Evolutionary conservation across 2,888 invertebrate species (phyloP), one percentile per base, ranked within the genome.

Genomic region (Calameuta filiformis): DNA sequence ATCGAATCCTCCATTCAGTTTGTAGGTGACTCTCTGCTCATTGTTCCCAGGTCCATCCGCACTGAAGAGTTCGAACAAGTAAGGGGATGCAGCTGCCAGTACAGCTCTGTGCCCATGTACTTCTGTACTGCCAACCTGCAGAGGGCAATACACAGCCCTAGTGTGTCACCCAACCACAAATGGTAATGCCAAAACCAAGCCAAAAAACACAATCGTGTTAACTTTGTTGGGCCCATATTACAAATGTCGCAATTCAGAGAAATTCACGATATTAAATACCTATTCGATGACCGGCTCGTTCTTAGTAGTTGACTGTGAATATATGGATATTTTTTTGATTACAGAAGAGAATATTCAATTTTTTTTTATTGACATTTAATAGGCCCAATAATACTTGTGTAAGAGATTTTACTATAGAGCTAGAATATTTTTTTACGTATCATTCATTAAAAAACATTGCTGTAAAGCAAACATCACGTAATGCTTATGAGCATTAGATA

Each of bases 91-190:
- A 84, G 96, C 95, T 6, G 96, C 96, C 85, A 97, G 92, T 79
- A 97, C 95, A 76, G 96, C 96, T 85, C 95, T 93, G 91, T 97
- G 97, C 23, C 95, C 96, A 82, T 94, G 94, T 75, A 96, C 93
- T 91, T 97, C 97, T 68, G 93, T 93, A 85, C 93, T 94, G 74
- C 94, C 95, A 85, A 95, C 94, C 94, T 95, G 90, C 77, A 89
- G 85, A 78, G 74, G 83, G 78, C 81, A 81, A 82, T 81, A 81
- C 81, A 75, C 68, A 73, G 77, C 76, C 83, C 77, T 82, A 83
- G 82, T 81, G 81, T 83, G 82, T 81, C 75, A 76, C 74, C 75
- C 74, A 81, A 84, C 82, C 75, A 80, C 80, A 81, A 80, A 76
- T 74, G 76, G 80, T 78, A 78, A 78, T 78, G 78, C 78, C 78